phyloP scores from a whole-genome alignment of 2,888 invertebrate genomes.

The Coremacera marginata region DNA sequence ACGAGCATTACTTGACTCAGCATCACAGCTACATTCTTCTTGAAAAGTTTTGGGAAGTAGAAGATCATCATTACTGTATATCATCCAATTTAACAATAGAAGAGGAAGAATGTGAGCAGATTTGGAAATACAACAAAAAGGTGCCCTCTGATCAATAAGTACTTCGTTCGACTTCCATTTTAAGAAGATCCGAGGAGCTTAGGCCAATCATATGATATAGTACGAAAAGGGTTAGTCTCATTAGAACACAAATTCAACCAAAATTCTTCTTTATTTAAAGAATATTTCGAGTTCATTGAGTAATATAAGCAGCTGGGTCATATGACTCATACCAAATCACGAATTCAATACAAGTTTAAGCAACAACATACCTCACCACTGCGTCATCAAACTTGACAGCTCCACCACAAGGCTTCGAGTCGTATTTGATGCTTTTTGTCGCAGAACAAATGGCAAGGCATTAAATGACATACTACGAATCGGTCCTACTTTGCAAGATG shows the following conservation, averaged over 20 bases:
- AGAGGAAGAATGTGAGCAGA: slow-evolving; percentile 23
- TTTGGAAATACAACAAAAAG: slow-evolving; percentile 26
- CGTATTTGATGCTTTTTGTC: slow-evolving; percentile 35
- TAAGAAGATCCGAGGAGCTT: slow-evolving; percentile 23
- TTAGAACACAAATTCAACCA: slow-evolving; percentile 22
- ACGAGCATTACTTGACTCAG: slow-evolving; percentile 34
- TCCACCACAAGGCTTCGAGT: slow-evolving; percentile 38
- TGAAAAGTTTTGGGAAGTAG: slow-evolving; percentile 22
- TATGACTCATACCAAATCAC: slow-evolving; percentile 19
- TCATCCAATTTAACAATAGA: slow-evolving; percentile 18
- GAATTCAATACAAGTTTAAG: background rate
- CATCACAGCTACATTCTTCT: slow-evolving; percentile 31
- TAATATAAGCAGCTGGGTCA: slow-evolving; percentile 29
- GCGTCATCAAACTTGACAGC: slow-evolving; percentile 34
- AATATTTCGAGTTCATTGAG: slow-evolving; percentile 28
- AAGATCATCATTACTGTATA: background rate
- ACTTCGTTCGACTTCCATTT: slow-evolving; percentile 33
- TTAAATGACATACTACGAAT: slow-evolving; percentile 29
- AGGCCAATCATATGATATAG: slow-evolving; percentile 30
- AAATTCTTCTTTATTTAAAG: slow-evolving; percentile 27
- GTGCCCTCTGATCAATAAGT: slow-evolving; percentile 29
- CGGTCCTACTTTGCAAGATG: slow-evolving; percentile 38
- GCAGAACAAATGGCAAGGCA: slow-evolving; percentile 33
- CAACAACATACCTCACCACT: slow-evolving; percentile 37
- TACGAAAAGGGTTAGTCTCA: slow-evolving; percentile 19